Conservation (phyloP, 1,140 invertebrate genomes). For the Panagrolaimus sp. region DNA sequence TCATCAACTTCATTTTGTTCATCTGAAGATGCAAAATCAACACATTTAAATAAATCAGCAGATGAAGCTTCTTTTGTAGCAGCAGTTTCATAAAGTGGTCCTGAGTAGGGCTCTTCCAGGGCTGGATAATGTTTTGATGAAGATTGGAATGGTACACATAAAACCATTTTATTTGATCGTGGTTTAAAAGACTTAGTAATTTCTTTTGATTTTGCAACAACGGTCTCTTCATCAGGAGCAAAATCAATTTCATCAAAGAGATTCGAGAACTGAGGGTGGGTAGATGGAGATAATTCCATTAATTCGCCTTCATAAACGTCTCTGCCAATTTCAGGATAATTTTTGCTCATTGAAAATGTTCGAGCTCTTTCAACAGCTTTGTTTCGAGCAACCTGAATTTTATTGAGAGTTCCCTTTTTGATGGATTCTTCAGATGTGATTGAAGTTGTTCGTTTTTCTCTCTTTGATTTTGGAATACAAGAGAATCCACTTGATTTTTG, state of each 20-base stretch:
- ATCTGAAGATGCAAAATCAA: conserved; percentile 12
- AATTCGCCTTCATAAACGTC: conserved; percentile 14
- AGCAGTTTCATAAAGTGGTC: not conserved
- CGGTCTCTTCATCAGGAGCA: not conserved
- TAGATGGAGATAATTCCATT: not conserved
- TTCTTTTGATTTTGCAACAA: too few species aligned
- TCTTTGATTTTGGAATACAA: too few species aligned
- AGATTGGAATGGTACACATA: too few species aligned
- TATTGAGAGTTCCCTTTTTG: not conserved
- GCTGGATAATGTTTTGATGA: not conserved
- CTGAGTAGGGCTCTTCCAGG: not conserved
- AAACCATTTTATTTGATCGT: too few species aligned
- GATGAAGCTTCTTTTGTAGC: not conserved
- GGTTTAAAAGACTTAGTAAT: too few species aligned
- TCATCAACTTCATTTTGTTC: not conserved
- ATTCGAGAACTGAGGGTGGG: too few species aligned
- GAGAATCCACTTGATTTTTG: too few species aligned
- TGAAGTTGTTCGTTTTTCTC: too few species aligned
- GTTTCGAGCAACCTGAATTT: conserved; percentile 1
- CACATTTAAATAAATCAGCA: conserved; percentile 8
- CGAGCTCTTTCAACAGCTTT: not conserved
- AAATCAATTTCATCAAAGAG: conserved; percentile 8
- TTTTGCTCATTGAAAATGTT: not conserved
- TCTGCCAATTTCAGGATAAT: not conserved
- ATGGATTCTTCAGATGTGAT: conserved; percentile 1